phyloP scores from a whole-genome alignment of 2,113 vertebrate species.

The Suricata suricatta region DNA sequence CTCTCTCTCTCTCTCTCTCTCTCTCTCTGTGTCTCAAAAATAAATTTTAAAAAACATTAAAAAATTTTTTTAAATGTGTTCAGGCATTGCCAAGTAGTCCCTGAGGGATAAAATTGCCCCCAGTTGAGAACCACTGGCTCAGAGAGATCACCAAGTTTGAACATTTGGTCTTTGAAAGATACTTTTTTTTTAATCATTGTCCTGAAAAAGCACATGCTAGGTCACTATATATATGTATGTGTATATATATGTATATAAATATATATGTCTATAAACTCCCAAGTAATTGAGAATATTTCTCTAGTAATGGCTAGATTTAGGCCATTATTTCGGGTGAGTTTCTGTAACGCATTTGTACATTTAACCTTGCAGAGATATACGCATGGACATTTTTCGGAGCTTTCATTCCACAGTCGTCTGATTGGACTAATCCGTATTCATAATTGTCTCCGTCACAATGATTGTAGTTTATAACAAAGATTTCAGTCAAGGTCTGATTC shows the following conservation, averaged over 20 bases:
- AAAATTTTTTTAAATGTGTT: background rate
- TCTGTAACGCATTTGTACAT: background rate
- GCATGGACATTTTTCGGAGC: background rate
- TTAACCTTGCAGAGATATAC: background rate
- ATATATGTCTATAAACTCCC: background rate
- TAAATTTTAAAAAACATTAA: no score
- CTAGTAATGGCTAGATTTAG: background rate
- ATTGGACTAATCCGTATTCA: background rate
- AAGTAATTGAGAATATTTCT: background rate
- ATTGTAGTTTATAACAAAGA: background rate
- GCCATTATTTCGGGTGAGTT: background rate
- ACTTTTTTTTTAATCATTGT: background rate
- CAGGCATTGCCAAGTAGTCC: background rate
- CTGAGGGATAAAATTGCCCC: background rate
- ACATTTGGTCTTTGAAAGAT: background rate
- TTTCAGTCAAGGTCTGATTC: background rate
- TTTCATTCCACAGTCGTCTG: background rate
- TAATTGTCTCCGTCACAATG: background rate
- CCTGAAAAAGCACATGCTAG: background rate
- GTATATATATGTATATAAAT: background rate
- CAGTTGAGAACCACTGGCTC: background rate
- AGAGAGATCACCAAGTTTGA: background rate
- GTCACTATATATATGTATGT: background rate
- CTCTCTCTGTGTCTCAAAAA: no score
- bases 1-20: no score